Base-by-base conservation (phyloP, 2,888 invertebrate genomes). In the Drosophila kuntzei region DNA sequence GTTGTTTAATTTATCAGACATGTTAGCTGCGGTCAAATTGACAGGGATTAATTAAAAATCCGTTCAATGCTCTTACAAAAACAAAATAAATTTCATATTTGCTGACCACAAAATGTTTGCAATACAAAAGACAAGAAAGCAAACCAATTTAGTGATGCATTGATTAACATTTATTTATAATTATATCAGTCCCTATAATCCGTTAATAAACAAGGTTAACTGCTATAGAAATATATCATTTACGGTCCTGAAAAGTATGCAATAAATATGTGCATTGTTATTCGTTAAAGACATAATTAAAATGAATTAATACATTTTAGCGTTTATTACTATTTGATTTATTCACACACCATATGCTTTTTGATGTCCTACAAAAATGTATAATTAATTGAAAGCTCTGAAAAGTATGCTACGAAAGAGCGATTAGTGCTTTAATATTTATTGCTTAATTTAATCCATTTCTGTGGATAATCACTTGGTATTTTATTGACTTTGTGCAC, bases 41-140 rank as follows among this genome's bases (percentile, higher is more conserved):
- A 72, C 77, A 54, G 46, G 75, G 76, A 87, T 83, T 87, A 82
- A 83, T 83, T 87, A 85, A 87, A 87, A 87, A 73, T 75, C 51
- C 51, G 61, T 50, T 43, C 34, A 14, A 16, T 55, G 29, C 22
- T 41, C 22, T 20, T 27, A 41, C 11, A 16, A 9, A 41, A 62
- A 58, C n/a, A 57, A 47, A 47, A 39, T 29, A 20, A 9, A 20
- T 29, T 61, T 54, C 18, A 53, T 18, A 41, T 29, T 50, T 18
- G 22, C 29, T 12, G 14, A 43, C 65, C 71, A n/a, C 70, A 70
- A 51, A 59, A 36, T 36, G 22, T 59, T 44, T 50, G 47, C 57
- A 36, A 41, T n/a, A 36, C 49, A 22, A 47, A 41, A 29, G 47
- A 12, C 29, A 54, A 29, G 32, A 71, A 29, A 36, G 37, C 8